Evolutionary conservation across 2,888 invertebrate genomes (phyloP), one percentile per base, ranked within the genome.

Genomic region (Formica aserva): DNA sequence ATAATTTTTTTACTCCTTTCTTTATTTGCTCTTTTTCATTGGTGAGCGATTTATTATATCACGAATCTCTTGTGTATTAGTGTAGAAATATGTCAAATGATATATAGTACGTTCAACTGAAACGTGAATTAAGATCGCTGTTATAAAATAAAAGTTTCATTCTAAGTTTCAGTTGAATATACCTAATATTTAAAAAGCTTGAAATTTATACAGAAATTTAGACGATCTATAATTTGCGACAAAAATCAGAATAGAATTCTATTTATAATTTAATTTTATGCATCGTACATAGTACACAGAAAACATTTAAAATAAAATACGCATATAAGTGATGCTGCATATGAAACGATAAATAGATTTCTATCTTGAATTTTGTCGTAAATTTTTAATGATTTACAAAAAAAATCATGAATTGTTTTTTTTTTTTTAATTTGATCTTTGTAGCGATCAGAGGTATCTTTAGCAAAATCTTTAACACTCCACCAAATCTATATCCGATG

Each of bases 401-500:
- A 18, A 5, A 63, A 41, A 32, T 63, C 0, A 32, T 62, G n/a
- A 48, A n/a, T 63, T 22, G 15, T 45, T 65, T 69, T 83, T 82
- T 77, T 26, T 69, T 84, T 82, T 77, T 65, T 74, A 15, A 15
- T 69, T 38, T 8, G 35, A 6, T 35, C 13, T 35, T 41, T 41
- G 29, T 15, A 6, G n/a, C 52, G 35, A 75, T 1, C 45, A 29
- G 29, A 38, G n/a, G 15, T 75, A 38, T n/a, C 8, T 75, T 65
- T 52, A 11, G 15, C 35, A 18, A 66, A n/a, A 15, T 67, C 26
- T 8, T 55, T 38, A 55, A 38, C 35, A 35, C 13, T 52, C 15
- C 26, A n/a, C 35, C 35, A 63, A 55, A 81, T 81, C 41, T 76
- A 55, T 81, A 75, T 48, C 13, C 75, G 3, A 78, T 75, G 38